Base-by-base conservation (phyloP, 1,140 invertebrate genomes). In the Cherax destructor region DNA sequence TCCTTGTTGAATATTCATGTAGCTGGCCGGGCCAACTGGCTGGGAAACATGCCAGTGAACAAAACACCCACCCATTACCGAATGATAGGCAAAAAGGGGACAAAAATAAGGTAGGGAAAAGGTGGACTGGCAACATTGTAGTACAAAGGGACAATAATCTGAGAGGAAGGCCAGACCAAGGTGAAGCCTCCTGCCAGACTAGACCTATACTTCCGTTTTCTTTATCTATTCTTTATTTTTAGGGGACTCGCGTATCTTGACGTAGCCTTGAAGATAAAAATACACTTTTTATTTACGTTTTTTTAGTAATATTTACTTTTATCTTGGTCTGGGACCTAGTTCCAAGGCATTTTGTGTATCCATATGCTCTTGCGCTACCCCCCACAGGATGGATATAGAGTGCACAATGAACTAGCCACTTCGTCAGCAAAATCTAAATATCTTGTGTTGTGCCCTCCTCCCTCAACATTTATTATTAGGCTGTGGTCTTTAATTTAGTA, bases 91-190 rank as follows among this genome's bases (percentile, higher is more conserved):
- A n/a, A 74, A 30, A 30, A n/a, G 24, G 9, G 9, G n/a, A 9
- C 24, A 65, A 65, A 65, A 65, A 18, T 5, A 18, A 65, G 21
- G 18, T 16, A 21, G n/a, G 21, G 5, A 74, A 74, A 74, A 74
- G 69, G 69, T 74, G 9, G 16, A 30, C 69, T 30, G 69, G 69
- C n/a, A 74, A 74, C 69, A n/a, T 74, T 74, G n/a, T 9, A 13
- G 21, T n/a, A 74, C 69, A 74, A 74, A 74, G 69, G 69, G 69
- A 74, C 24, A 74, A 74, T 74, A 74, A 74, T 74, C 69, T 6
- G 5, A 16, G 21, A 18, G 21, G 13, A 21, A 18, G 21, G 0
- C 13, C 61, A 18, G 21, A 5, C 16, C 61, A 65, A 18, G 61
- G 61, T 18, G 3, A n/a, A 74, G n/a, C 6, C n/a, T 3, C 21